These are phyloP conservation scores for Ephestia elutella DNA, from an alignment of 1,140 invertebrate genomes.

Conservation along the genomic window DNA sequence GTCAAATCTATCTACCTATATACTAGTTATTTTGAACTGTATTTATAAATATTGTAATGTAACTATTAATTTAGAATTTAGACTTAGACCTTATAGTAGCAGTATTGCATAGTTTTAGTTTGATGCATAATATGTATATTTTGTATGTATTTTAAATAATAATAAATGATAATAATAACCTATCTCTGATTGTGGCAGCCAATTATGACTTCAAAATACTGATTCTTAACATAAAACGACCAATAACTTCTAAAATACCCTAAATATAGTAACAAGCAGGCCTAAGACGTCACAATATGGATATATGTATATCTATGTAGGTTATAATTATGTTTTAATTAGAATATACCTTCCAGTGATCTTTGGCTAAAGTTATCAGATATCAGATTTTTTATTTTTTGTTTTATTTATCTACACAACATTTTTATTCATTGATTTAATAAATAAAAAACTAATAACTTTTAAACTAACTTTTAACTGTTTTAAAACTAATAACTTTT, in stretches of 20 bases:
- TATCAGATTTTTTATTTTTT: neutral
- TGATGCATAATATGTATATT: too few relatives aligned
- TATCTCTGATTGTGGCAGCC: neutral
- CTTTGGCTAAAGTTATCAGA: neutral
- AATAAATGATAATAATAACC: neutral
- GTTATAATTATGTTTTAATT: neutral
- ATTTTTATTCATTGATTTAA: neutral
- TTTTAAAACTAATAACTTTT: too few relatives aligned
- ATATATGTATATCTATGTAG: neutral
- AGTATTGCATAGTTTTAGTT: too few relatives aligned
- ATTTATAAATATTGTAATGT: too few relatives aligned
- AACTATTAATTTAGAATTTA: too few relatives aligned
- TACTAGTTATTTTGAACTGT: too few relatives aligned
- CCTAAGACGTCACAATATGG: conserved; percentile 17
- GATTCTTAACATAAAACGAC: conserved; percentile 20
- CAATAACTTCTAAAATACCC: conserved; percentile 15
- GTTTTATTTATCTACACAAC: too few relatives aligned
- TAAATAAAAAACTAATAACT: too few relatives aligned
- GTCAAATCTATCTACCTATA: too few relatives aligned
- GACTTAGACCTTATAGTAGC: too few relatives aligned
- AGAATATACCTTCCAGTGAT: neutral
- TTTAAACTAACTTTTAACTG: too few relatives aligned
- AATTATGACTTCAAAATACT: neutral
- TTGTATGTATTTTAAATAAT: too few relatives aligned
- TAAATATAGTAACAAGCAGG: conserved; percentile 24